phyloP scores from a whole-genome alignment of 2,888 invertebrate genomes.

The Drosophila subquinaria region DNA sequence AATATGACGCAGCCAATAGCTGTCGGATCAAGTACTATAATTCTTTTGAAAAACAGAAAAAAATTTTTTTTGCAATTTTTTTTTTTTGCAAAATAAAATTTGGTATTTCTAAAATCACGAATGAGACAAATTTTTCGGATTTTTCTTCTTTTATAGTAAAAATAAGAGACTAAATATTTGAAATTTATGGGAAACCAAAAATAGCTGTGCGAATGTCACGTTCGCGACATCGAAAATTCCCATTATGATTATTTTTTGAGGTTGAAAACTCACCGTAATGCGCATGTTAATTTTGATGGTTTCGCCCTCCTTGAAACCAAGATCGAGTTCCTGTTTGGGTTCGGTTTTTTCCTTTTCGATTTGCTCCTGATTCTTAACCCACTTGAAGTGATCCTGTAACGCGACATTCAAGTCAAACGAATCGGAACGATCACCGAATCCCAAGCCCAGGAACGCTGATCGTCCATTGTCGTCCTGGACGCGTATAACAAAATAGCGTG shows the following conservation, averaged over 20 bases:
- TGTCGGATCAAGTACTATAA: not conserved
- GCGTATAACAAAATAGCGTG: slow-evolving; percentile 97
- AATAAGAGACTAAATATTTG: too few relatives aligned
- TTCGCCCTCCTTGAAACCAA: slow-evolving; percentile 99
- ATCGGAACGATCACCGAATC: slow-evolving; percentile 98
- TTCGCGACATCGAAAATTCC: too few relatives aligned
- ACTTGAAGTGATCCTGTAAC: slow-evolving; percentile 99
- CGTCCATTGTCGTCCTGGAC: slow-evolving; percentile 97
- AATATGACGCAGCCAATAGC: not conserved
- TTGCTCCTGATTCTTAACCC: slow-evolving; percentile 93
- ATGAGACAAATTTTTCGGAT: too few relatives aligned
- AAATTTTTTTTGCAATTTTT: too few relatives aligned
- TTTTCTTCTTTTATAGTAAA: too few relatives aligned
- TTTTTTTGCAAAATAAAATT: too few relatives aligned
- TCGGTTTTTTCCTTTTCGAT: slow-evolving; percentile 92
- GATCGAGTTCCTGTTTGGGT: slow-evolving; percentile 93
- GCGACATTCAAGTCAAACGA: slow-evolving; percentile 99
- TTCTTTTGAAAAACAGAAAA: too few relatives aligned
- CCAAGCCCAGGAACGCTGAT: slow-evolving; percentile 97
- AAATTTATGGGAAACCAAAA: too few relatives aligned
- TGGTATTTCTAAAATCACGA: too few relatives aligned
- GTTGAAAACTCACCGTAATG: slow-evolving; percentile 89
- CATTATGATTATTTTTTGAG: not conserved
- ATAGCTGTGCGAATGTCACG: too few relatives aligned
- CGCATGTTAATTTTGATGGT: slow-evolving; percentile 99